phyloP scores from a whole-genome alignment of 2,797 vertebrate genomes.

The Triplophysa yarkandensis region DNA sequence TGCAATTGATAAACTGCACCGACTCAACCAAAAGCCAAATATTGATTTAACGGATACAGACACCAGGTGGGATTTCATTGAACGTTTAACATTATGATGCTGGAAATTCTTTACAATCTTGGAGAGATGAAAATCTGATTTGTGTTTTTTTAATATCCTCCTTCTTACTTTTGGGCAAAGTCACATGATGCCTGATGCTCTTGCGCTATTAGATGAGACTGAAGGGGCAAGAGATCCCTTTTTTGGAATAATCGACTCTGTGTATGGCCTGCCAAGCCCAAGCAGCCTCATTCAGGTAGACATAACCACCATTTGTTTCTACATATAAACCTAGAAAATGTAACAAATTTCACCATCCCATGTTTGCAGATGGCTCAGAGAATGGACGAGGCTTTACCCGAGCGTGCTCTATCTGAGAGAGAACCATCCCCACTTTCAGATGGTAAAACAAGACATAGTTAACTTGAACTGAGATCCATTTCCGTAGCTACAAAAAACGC shows the following conservation, averaged over 20 bases:
- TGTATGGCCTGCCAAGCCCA: slow-evolving; percentile 73
- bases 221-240: slow-evolving; percentile 80
- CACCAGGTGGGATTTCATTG: slow-evolving; percentile 65
- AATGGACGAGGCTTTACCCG: slow-evolving; percentile 46
- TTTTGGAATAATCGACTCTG: slow-evolving; percentile 79
- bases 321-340: background rate
- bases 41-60: slow-evolving; percentile 75
- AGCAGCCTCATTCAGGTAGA: slow-evolving; percentile 73
- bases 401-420: slow-evolving; percentile 28
- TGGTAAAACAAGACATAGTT: slow-evolving; percentile 52
- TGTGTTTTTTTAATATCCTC: background rate
- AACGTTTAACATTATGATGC: background rate
- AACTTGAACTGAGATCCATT: background rate
- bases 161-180: slow-evolving; percentile 58
- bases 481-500: background rate
- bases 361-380: slow-evolving; percentile 57
- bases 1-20: slow-evolving; percentile 71
- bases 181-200: slow-evolving; percentile 68
- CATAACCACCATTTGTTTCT: background rate
- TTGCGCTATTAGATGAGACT: slow-evolving; percentile 72
- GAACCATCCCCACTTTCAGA: slow-evolving; percentile 26
- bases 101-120: background rate
- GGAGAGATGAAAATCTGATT: background rate
- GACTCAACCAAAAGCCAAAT: slow-evolving; percentile 59
- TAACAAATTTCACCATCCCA: background rate